Base-by-base conservation (phyloP, 2,113 vertebrate genomes). In the Cyrtonyx montezumae region DNA sequence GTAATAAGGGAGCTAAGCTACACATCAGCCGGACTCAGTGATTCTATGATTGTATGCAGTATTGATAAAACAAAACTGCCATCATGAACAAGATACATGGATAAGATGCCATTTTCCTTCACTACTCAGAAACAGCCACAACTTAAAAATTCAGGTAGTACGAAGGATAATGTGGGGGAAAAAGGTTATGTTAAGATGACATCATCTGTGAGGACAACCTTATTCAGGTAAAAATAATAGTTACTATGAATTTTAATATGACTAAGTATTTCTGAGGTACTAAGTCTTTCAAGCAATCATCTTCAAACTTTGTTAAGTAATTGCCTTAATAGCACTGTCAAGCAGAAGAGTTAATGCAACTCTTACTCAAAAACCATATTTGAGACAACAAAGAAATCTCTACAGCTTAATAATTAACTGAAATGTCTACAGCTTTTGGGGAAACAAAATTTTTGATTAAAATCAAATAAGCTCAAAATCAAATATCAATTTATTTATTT, bases 171-270 rank as follows among this genome's bases (percentile, higher is more conserved):
- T 80, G 32, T 87, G n/a, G 43, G n/a, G 51, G 82, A 91, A 87
- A 92, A 87, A 87, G 45, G 55, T 51, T 79, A 87, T 11, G 6
- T 66, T 87, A 62, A 84, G 17, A 79, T 73, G 8, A 82, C 12
- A 36, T 36, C 77, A 74, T 42, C 42, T 80, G 30, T 13, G 55
- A 94, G 48, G 84, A 81, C 22, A 79, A 79, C 6, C 9, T 59
- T 73, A 36, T 92, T 76, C 10, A 56, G 21, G 40, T 94, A 82
- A 94, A 94, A 94, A 84, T 87, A 76, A 43, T 22, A 18, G 16
- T 42, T 84, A 73, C 37, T 63, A 40, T 28, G 61, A 63, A 25
- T 63, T 42, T 88, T 40, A 49, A 25, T 46, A 36, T 46, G 19
- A 28, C 13, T 46, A 94, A 83, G 9, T 73, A 74, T 74, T 86